Percentiles rank a stretch among this genome's conserved stretches.
These are phyloP conservation scores for Anabas testudineus DNA, from an alignment of 2,797 vertebrate species.

Conservation along the genomic window DNA sequence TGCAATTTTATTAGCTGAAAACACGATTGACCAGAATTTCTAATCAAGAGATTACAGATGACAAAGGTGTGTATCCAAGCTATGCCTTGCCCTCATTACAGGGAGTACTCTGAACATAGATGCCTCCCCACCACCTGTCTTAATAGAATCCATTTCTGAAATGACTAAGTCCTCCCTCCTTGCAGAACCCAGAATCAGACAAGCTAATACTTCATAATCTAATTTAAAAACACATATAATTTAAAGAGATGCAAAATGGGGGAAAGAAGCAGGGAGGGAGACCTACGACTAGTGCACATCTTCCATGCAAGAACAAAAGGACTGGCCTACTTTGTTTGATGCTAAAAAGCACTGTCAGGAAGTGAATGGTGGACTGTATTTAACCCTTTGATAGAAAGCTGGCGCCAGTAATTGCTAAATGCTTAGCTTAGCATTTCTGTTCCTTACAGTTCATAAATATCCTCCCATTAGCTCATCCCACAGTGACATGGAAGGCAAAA, in stretches of 20 bases:
- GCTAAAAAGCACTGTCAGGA: slow-evolving; percentile 79
- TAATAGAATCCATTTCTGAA: slow-evolving; percentile 90
- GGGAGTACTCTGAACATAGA: slow-evolving; percentile 82
- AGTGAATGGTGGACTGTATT: slow-evolving; percentile 63
- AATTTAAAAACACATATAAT: slow-evolving; percentile 89
- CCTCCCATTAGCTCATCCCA: slow-evolving; percentile 69
- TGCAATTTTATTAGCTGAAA: slow-evolving; percentile 83
- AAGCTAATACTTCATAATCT: slow-evolving; percentile 88
- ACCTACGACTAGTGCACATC: slow-evolving; percentile 77
- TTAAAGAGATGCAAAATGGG: slow-evolving; percentile 84
- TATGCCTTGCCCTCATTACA: slow-evolving; percentile 85
- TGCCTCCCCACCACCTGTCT: slow-evolving; percentile 84
- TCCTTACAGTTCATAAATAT: slow-evolving; percentile 59
- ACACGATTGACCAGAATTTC: slow-evolving; percentile 83
- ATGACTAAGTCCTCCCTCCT: slow-evolving; percentile 85
- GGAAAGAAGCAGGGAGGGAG: slow-evolving; percentile 57
- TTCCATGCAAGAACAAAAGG: slow-evolving; percentile 82
- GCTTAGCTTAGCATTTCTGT: slow-evolving; percentile 76
- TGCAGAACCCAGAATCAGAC: slow-evolving; percentile 81
- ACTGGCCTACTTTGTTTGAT: slow-evolving; percentile 66
- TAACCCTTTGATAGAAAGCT: slow-evolving; percentile 74
- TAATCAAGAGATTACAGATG: slow-evolving; percentile 86
- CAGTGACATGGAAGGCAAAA: slow-evolving; percentile 67
- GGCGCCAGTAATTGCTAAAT: slow-evolving; percentile 69
- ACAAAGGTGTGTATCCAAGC: slow-evolving; percentile 84